Base-by-base conservation (phyloP, 1,140 invertebrate genomes). In the Bombus pyrosoma region DNA sequence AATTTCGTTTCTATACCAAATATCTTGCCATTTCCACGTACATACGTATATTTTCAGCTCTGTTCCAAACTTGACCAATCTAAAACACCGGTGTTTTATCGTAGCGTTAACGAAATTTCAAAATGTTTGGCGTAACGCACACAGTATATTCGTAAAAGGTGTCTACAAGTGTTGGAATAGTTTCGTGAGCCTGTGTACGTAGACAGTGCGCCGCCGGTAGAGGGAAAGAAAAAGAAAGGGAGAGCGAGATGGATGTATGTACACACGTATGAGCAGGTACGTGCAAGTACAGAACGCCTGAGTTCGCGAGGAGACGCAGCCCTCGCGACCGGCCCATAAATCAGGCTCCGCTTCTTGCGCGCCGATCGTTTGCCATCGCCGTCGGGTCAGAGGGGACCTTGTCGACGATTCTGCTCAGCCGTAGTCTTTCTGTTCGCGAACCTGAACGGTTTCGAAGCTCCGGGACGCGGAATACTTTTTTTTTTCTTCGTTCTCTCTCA, bases 321-420 rank as follows among this genome's bases (percentile, higher is more conserved):
- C 91, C 90, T 93, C 90, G 91, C 89, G 87, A 92, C 90, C 78
- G 85, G 89, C 86, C 91, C 90, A 94, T 94, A 94, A 94, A 94
- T 94, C 93, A 94, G 93, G 79, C 91, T 89, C 86, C 90, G 92
- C 92, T 94, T 94, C 93, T 92, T 94, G 90, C 91, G 91, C 89
- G 89, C 90, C 85, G 91, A 92, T 94, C 91, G 93, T 94, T 94
- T 93, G 93, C 93, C 93, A 94, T 92, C 90, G 92, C 79, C 90
- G 89, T 92, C 91, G 91, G 93, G 91, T 94, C 93, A 94, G 87
- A 93, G 90, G 90, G 90, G 91, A 91, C 86, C 85, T 86, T 87
- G 82, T 91, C 89, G 86, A 90, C 74, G 84, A 85, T 88, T 88
- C 84, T 75, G 84, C 87, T 90, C 74, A 59, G 73, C 59, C 83